Evolutionary conservation across 1,140 invertebrate genomes (phyloP).

Genomic region (Drosophila subpulchrella): DNA sequence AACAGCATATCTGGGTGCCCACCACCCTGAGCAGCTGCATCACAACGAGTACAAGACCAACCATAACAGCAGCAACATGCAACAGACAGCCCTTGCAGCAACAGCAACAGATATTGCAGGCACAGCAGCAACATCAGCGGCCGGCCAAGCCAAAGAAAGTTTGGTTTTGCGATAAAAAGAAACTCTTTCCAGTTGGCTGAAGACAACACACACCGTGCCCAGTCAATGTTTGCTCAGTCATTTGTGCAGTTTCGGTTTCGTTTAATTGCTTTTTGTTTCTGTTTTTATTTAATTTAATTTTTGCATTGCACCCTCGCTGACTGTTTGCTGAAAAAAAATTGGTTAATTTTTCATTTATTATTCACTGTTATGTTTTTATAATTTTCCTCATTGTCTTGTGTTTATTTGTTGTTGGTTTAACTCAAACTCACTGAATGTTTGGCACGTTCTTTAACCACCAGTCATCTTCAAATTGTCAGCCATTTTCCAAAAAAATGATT

Average conservation of each 20-base stretch:
- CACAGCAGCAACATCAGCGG: conserved; percentile 27
- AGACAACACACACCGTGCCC: background rate
- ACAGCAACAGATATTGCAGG: conserved; percentile 34
- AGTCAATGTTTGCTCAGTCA: conserved; percentile 64
- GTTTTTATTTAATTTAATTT: conserved; percentile 25
- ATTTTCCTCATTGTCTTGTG: conserved; percentile 47
- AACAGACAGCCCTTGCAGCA: conserved; percentile 40
- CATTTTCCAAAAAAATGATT: conserved; percentile 51
- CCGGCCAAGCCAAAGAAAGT: conserved; percentile 77
- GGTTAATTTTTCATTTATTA: conserved; percentile 47
- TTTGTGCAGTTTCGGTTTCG: conserved; percentile 52
- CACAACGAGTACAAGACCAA: conserved; percentile 31
- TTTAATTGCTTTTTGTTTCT: conserved; percentile 44
- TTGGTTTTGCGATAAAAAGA: conserved; percentile 84
- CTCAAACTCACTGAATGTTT: conserved; percentile 68
- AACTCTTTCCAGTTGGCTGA: conserved; percentile 81
- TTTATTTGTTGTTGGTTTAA: conserved; percentile 60
- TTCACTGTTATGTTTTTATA: conserved; percentile 42
- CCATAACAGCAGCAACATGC: conserved; percentile 19
- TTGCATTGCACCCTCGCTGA: conserved; percentile 36
- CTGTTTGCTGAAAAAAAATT: conserved; percentile 37
- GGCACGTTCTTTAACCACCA: conserved; percentile 45
- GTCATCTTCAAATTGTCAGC: conserved; percentile 51
- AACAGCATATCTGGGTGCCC: conserved; percentile 30
- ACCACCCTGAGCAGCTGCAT: conserved; percentile 50